Percentiles rank a stretch among this genome's conserved stretches.
phyloP scores from a whole-genome alignment of 2,113 vertebrate genomes.

The Thymallus thymallus region DNA sequence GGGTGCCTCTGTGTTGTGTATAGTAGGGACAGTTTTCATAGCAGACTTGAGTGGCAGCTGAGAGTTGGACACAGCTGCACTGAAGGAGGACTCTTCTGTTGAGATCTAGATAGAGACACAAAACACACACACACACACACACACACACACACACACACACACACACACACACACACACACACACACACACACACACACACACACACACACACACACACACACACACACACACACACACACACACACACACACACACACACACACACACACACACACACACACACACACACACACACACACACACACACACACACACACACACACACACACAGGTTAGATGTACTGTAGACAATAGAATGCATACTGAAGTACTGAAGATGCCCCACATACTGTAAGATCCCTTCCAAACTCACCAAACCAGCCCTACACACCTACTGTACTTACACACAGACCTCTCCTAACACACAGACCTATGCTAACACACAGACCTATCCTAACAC shows the following conservation, averaged over 20 bases:
- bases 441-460: neutral
- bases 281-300: neutral
- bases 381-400: no score
- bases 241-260: neutral
- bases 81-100: conserved; percentile 81
- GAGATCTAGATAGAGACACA: conserved; percentile 71
- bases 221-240: neutral
- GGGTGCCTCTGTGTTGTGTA: conserved; percentile 71
- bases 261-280: neutral
- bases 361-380: neutral
- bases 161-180: conserved; percentile 2
- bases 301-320: neutral
- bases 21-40: conserved; percentile 80
- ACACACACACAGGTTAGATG: neutral
- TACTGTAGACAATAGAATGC: neutral
- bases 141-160: neutral
- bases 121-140: neutral
- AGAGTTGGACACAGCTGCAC: conserved; percentile 64
- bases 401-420: conserved; percentile 12
- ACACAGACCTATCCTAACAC: conserved; percentile 3
- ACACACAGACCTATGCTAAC: conserved; percentile 9
- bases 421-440: conserved; percentile 39
- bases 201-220: neutral
- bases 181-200: conserved; percentile 9
- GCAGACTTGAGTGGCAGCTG: conserved; percentile 91